Conservation (phyloP, 2,888 invertebrate species). For the Anagyrus pseudococci region DNA sequence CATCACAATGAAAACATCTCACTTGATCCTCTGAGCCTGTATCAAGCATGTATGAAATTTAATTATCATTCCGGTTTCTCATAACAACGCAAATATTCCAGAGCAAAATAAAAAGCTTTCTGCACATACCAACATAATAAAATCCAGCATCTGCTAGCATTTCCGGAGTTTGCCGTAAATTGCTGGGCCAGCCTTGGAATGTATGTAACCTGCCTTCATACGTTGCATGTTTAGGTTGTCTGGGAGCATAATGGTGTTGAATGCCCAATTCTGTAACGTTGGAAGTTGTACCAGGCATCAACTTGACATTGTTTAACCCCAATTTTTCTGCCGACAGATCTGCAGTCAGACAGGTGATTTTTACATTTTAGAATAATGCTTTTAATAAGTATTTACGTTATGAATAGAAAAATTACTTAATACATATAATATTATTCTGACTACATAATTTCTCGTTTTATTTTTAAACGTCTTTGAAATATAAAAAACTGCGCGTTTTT, state of each 20-base stretch:
- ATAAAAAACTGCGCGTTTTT: background rate
- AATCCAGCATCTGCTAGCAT: slow-evolving; percentile 87
- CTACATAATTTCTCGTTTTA: no score
- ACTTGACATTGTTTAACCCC: slow-evolving; percentile 59
- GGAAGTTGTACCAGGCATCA: slow-evolving; percentile 49
- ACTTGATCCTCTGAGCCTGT: slow-evolving; percentile 76
- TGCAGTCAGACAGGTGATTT: slow-evolving; percentile 22
- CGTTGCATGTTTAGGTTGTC: slow-evolving; percentile 73
- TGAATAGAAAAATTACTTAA: background rate
- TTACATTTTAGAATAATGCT: background rate
- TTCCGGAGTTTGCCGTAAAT: slow-evolving; percentile 77
- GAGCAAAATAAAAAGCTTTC: background rate
- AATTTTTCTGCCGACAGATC: slow-evolving; percentile 46
- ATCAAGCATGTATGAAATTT: background rate
- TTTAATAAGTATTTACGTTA: background rate
- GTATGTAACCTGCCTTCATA: slow-evolving; percentile 74
- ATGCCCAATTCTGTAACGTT: slow-evolving; percentile 69
- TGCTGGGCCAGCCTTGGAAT: slow-evolving; percentile 79
- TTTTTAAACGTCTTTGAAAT: background rate
- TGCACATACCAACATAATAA: slow-evolving; percentile 73
- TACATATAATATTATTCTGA: background rate
- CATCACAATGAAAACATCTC: slow-evolving; percentile 94
- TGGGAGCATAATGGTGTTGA: slow-evolving; percentile 67
- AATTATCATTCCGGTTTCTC: background rate
- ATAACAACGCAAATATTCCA: slow-evolving; percentile 43